Evolutionary conservation across 1,140 invertebrate species (phyloP).

Genomic region (Drosophila teissieri): DNA sequence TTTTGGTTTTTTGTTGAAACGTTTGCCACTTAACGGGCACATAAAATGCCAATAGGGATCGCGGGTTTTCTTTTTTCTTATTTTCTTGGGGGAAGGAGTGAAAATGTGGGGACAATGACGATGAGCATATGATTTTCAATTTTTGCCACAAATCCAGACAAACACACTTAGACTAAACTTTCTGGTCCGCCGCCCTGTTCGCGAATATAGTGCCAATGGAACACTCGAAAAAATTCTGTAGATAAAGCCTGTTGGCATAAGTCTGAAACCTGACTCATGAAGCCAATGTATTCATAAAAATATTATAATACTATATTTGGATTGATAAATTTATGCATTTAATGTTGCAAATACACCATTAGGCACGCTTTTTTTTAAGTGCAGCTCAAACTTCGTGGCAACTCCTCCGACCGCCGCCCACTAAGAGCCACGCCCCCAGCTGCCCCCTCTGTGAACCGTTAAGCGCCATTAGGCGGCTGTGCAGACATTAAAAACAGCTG

Average conservation of each 20-base stretch:
- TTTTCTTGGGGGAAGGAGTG: background rate
- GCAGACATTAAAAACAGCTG: slow-evolving; percentile 80
- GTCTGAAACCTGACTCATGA: too few relatives aligned
- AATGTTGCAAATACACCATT: too few relatives aligned
- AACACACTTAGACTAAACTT: slow-evolving; percentile 33
- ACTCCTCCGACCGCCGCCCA: slow-evolving; percentile 4
- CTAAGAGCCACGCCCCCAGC: slow-evolving; percentile 16
- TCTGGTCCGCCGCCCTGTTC: slow-evolving; percentile 8
- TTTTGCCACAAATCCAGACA: slow-evolving; percentile 71
- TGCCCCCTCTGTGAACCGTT: slow-evolving; percentile 57
- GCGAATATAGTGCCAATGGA: slow-evolving; percentile 61
- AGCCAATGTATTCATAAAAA: too few relatives aligned
- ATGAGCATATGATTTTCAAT: slow-evolving; percentile 78
- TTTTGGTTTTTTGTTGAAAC: slow-evolving; percentile 17
- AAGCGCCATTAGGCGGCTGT: slow-evolving; percentile 76
- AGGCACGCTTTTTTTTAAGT: background rate
- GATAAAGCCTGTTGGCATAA: background rate
- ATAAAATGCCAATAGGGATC: slow-evolving; percentile 37
- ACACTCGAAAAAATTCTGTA: background rate
- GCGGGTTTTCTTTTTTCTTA: background rate
- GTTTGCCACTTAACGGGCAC: slow-evolving; percentile 45
- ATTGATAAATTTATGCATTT: too few relatives aligned
- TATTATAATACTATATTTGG: too few relatives aligned
- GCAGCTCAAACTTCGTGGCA: slow-evolving; percentile 28
- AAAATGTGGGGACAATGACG: slow-evolving; percentile 22